phyloP scores from a whole-genome alignment of 2,797 vertebrate genomes.

The Alosa sapidissima region DNA sequence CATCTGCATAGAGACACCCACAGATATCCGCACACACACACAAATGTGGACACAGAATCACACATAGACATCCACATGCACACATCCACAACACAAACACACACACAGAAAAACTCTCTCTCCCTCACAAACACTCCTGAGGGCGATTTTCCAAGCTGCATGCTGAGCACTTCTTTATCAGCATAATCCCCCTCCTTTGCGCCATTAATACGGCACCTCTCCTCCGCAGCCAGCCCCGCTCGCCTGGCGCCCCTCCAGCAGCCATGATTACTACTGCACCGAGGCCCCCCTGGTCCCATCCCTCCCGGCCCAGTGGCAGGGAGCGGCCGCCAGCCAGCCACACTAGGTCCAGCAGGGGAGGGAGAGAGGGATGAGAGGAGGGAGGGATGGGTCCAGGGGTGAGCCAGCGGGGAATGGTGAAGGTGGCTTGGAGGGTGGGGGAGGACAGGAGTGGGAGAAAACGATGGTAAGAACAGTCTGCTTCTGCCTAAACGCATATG shows the following conservation, averaged over 20 bases:
- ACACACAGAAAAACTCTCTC: background rate
- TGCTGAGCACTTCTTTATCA: slow-evolving; percentile 25
- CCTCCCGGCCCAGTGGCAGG: slow-evolving; percentile 66
- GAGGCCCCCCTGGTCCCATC: slow-evolving; percentile 71
- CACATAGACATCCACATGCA: background rate
- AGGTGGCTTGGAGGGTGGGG: slow-evolving; percentile 14
- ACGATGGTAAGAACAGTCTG: background rate
- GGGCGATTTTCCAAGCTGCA: slow-evolving; percentile 2
- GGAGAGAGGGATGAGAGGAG: slow-evolving; percentile 42
- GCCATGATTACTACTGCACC: slow-evolving; percentile 31
- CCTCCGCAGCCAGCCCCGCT: background rate
- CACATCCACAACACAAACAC: background rate
- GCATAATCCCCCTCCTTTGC: slow-evolving; percentile 24
- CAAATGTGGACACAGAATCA: background rate
- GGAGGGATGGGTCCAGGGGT: background rate
- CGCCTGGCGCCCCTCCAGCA: slow-evolving; percentile 21
- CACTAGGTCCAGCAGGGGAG: slow-evolving; percentile 59
- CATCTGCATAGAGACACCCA: background rate
- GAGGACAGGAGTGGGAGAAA: slow-evolving; percentile 25
- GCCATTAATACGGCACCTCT: slow-evolving; percentile 15
- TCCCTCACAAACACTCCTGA: slow-evolving; percentile 17
- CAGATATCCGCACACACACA: background rate
- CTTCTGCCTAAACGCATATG: background rate
- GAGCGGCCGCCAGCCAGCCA: slow-evolving; percentile 62
- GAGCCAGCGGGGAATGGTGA: background rate